Percentiles rank a stretch among this genome's conserved stretches.
Evolutionary conservation across 30 jellyfish, hydroid and myxozoan genomes (phyloP).

Genomic region (Cassiopea xamachana): DNA sequence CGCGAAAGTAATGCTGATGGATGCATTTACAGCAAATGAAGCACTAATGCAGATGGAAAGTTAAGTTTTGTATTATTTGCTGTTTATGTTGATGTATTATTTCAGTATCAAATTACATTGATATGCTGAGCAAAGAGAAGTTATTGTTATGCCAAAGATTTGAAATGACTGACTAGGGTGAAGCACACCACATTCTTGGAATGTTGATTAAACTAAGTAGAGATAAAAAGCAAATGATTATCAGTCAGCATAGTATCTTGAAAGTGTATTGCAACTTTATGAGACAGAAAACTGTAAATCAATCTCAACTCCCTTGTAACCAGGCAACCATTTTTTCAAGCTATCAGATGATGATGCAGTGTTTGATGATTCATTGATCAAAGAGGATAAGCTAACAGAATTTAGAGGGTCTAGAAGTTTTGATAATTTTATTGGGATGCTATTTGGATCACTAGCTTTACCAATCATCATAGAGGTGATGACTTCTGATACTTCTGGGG

Average conservation of each 20-base stretch:
- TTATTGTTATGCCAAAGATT: neutral
- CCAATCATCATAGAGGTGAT: no score
- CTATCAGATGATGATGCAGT: conserved; percentile 1
- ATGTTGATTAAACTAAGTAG: conserved; percentile 29
- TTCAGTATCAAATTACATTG: conserved; percentile 24
- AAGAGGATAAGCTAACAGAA: no score
- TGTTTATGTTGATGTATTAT: conserved; percentile 54
- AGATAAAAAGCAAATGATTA: neutral
- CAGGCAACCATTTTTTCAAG: neutral
- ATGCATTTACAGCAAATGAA: conserved; percentile 38
- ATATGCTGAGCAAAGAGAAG: neutral
- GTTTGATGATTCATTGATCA: neutral
- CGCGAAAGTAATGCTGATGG: conserved; percentile 1
- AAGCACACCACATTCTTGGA: conserved; percentile 33
- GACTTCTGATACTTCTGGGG: no score
- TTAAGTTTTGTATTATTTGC: conserved; percentile 32
- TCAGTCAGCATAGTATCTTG: conserved; percentile 19
- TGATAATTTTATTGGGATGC: no score
- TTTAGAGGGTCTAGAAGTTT: no score
- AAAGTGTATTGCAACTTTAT: conserved; percentile 7
- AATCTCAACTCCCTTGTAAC: conserved; percentile 60
- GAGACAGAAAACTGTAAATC: conserved; percentile 53
- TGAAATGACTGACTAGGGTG: conserved; percentile 37
- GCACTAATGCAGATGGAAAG: conserved; percentile 39
- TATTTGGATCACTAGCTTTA: no score